Base-by-base conservation (phyloP, 2,888 invertebrate genomes). In the Machimus atricapillus region DNA sequence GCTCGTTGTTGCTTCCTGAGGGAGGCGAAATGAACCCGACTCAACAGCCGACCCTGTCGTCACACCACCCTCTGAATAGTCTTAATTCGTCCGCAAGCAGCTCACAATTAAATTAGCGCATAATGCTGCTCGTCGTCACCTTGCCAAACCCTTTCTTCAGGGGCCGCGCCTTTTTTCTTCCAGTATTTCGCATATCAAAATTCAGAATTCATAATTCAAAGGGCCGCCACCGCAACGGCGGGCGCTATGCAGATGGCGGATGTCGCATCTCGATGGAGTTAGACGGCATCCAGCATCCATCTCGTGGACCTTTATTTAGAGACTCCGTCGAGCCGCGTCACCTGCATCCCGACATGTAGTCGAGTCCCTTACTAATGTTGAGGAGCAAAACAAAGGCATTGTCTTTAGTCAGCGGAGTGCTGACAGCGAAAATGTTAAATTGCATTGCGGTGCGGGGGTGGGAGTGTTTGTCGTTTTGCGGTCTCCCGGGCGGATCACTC, bases 101-200 rank as follows among this genome's bases (percentile, higher is more conserved):
- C 85, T 74, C 85, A 46, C 74, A 85, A 85, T 85, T 85, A 85
- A 85, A 85, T 85, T 85, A 85, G 85, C 85, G 85, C 56, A 46
- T 43, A 74, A 74, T 46, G 43, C 31, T 27, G 19, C 8, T 16
- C 34, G 34, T 16, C 7, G 31, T 27, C 56, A 79, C 23, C 66
- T 66, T 66, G 19, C 34, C 19, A 40, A 46, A 83, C 58, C 40
- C 66, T 83, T 40, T 83, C 14, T 52, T 52, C n/a, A 8, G 52
- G 52, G 1, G n/a, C n/a, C 6, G 52, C n/a, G 8, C 52, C 52
- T 5, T 52, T 52, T 52, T 52, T n/a, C 52, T 7, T 52, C 52
- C 52, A 16, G 52, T 19, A n/a, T 7, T 52, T 52, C 16, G 6
- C n/a, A n/a, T 52, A n/a, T 52, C n/a, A 40, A 40, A 40, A 40